Evolutionary conservation across 1,140 invertebrate genomes (phyloP).

Genomic region (Bilobella aurantiaca): DNA sequence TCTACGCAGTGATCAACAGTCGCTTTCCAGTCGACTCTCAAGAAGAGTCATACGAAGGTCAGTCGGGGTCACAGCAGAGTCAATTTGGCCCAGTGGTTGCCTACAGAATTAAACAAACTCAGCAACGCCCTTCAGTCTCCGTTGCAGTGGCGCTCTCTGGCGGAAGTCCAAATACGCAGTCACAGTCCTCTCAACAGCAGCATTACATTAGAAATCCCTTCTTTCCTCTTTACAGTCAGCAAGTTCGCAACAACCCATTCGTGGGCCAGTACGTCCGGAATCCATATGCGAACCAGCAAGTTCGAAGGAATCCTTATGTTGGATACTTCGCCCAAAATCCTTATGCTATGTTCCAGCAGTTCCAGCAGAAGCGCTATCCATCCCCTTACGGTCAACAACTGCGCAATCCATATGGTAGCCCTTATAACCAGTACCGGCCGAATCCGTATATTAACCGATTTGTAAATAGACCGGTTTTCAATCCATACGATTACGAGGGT

Average conservation of each 20-base stretch:
- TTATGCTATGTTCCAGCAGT: no score
- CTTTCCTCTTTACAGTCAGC: not conserved
- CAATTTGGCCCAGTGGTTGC: slow-evolving; percentile 2
- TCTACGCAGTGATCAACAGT: slow-evolving; percentile 23
- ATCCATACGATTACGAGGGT: not conserved
- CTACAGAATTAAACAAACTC: slow-evolving; percentile 6
- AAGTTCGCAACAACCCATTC: not conserved
- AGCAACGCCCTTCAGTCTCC: slow-evolving; percentile 3
- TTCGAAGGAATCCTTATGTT: not conserved
- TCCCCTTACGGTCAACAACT: not conserved
- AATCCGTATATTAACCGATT: not conserved
- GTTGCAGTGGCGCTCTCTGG: not conserved
- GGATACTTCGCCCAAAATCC: not conserved
- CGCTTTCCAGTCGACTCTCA: not conserved
- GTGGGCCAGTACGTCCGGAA: not conserved
- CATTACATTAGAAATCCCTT: not conserved
- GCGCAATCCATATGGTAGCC: not conserved
- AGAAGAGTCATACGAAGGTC: not conserved
- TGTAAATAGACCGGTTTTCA: not conserved
- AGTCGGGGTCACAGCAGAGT: not conserved
- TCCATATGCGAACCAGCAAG: not conserved
- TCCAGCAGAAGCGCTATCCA: no score
- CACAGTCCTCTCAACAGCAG: not conserved
- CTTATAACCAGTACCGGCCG: not conserved
- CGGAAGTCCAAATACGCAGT: not conserved